Evolutionary conservation across 2,113 vertebrate genomes (phyloP).

Genomic region (Oplegnathus fasciatus): DNA sequence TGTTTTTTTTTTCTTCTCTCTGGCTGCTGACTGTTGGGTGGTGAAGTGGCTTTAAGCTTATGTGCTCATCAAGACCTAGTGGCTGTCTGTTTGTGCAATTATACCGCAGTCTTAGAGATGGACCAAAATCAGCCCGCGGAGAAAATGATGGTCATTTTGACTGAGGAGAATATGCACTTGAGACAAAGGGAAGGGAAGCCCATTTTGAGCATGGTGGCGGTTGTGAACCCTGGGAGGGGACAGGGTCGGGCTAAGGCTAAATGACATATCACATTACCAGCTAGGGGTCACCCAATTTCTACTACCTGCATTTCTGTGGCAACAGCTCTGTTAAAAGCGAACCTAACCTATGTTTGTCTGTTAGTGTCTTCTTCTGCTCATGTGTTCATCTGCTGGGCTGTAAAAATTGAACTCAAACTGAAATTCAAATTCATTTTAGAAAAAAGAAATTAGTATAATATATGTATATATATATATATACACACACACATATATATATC

Average conservation of each 20-base stretch:
- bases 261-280: slow-evolving; percentile 80
- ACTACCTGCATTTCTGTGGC: slow-evolving; percentile 53
- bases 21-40: slow-evolving; percentile 74
- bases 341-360: slow-evolving; percentile 44
- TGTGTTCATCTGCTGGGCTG: not conserved
- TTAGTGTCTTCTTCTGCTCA: slow-evolving; percentile 5
- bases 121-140: slow-evolving; percentile 74
- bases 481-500: too few species aligned
- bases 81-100: slow-evolving; percentile 84
- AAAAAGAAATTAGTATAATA: too few species aligned
- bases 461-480: too few species aligned
- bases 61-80: slow-evolving; percentile 82
- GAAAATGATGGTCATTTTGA: slow-evolving; percentile 84
- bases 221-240: slow-evolving; percentile 65
- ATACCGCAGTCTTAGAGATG: slow-evolving; percentile 76
- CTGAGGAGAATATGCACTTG: slow-evolving; percentile 85
- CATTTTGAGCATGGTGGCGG: slow-evolving; percentile 73
- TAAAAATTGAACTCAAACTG: slow-evolving; percentile 1
- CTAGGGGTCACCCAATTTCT: slow-evolving; percentile 75
- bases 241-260: slow-evolving; percentile 79
- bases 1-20: slow-evolving; percentile 66
- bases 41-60: slow-evolving; percentile 84
- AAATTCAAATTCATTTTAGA: too few species aligned
- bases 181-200: slow-evolving; percentile 82
- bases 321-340: slow-evolving; percentile 60